Conservation (phyloP, 1,140 invertebrate genomes). For the Carcinoscorpius rotundicauda region DNA sequence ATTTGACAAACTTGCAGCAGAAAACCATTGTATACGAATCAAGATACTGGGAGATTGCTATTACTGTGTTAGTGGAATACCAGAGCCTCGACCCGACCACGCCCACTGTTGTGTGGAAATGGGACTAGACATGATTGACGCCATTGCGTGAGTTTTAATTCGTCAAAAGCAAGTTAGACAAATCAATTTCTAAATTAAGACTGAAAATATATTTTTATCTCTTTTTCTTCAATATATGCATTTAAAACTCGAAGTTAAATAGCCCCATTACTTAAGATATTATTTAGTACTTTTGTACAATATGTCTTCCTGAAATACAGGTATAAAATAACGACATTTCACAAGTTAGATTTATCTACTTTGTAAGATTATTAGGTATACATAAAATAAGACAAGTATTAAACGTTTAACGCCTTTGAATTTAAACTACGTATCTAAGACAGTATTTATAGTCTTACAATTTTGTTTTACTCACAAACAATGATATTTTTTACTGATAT, state of each 20-base stretch:
- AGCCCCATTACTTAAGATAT: neutral
- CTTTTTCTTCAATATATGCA: neutral
- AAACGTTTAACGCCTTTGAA: too few relatives aligned
- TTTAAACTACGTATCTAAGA: too few relatives aligned
- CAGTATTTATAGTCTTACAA: too few relatives aligned
- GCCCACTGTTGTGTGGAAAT: conserved; percentile 90
- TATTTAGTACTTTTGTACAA: too few relatives aligned
- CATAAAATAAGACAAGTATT: too few relatives aligned
- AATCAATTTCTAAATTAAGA: too few relatives aligned
- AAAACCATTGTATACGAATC: conserved; percentile 83
- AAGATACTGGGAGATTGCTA: conserved; percentile 90
- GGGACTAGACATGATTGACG: conserved; percentile 93
- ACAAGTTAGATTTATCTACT: too few relatives aligned
- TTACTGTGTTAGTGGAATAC: conserved; percentile 83
- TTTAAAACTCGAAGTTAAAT: neutral
- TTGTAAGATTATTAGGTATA: too few relatives aligned
- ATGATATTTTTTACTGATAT: too few relatives aligned
- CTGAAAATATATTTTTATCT: neutral
- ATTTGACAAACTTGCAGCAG: conserved; percentile 79
- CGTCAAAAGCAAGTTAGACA: neutral
- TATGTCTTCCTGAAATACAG: too few relatives aligned
- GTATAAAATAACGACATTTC: too few relatives aligned
- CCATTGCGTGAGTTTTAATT: conserved; percentile 66
- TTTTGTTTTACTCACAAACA: too few relatives aligned
- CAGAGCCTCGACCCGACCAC: conserved; percentile 75